phyloP scores from a whole-genome alignment of 2,113 vertebrate genomes.

The Okapia johnstoni region DNA sequence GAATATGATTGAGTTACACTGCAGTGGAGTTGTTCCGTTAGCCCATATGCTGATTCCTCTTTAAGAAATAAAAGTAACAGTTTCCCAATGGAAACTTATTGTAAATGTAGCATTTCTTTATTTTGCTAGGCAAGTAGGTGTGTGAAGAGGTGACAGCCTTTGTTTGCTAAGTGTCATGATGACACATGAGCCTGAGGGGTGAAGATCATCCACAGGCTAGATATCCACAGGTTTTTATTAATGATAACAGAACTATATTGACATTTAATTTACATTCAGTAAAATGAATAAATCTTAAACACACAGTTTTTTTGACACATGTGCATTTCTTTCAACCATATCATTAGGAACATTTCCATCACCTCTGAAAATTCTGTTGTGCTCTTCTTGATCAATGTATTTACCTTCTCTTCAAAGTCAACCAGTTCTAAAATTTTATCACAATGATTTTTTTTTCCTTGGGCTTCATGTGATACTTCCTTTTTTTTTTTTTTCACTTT shows the following conservation, averaged over 20 bases:
- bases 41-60: constrained; percentile 15
- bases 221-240: neutral
- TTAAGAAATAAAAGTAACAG: neutral
- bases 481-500: neutral
- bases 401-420: neutral
- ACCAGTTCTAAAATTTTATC: neutral
- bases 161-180: neutral
- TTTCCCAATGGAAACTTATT: neutral
- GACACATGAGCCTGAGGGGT: neutral
- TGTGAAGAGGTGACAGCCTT: neutral
- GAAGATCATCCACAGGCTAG: neutral
- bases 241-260: neutral
- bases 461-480: neutral
- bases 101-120: neutral
- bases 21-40: constrained; percentile 54
- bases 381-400: neutral
- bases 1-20: constrained; percentile 57
- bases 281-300: neutral
- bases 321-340: neutral
- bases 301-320: neutral
- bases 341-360: neutral
- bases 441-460: neutral
- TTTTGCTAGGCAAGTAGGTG: neutral
- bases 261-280: neutral
- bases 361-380: neutral